Conservation (phyloP, 2,797 vertebrate genomes). For the Borostomias antarcticus region DNA sequence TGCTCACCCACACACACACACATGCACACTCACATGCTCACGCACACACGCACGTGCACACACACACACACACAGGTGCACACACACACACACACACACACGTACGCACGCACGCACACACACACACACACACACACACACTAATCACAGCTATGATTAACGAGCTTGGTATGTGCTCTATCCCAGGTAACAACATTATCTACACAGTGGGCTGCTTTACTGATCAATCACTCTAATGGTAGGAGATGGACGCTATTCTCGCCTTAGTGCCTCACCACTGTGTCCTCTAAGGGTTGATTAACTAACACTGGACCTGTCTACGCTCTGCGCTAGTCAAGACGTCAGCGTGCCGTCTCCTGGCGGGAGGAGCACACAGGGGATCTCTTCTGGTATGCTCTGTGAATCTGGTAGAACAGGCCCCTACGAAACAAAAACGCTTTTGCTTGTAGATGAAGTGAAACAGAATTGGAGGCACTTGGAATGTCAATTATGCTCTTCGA, state of each 20-base stretch:
- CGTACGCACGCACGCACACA: constrained; percentile 1
- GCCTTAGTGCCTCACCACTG: constrained; percentile 33
- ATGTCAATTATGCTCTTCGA: constrained; percentile 33
- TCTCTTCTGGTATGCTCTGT: neutral
- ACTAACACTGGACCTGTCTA: neutral
- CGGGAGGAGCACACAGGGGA: neutral
- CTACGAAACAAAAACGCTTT: constrained; percentile 13
- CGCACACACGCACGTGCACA: neutral
- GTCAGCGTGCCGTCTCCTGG: neutral
- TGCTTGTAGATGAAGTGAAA: constrained; percentile 41
- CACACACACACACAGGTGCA: neutral
- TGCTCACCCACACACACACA: constrained; percentile 7
- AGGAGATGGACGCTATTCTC: constrained; percentile 58
- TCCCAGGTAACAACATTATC: constrained; percentile 63
- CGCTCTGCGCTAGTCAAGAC: neutral
- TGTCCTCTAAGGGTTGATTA: neutral
- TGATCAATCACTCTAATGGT: constrained; percentile 69
- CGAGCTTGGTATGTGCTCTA: constrained; percentile 56
- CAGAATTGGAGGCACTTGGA: constrained; percentile 25
- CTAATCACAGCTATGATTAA: constrained; percentile 60
- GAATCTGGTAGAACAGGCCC: neutral
- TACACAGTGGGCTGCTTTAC: constrained; percentile 43
- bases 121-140: constrained; percentile 1
- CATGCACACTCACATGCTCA: neutral
- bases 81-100: constrained; percentile 4